Evolutionary conservation across 2,113 vertebrate species (phyloP).

Genomic region (Embiotoca jacksoni): DNA sequence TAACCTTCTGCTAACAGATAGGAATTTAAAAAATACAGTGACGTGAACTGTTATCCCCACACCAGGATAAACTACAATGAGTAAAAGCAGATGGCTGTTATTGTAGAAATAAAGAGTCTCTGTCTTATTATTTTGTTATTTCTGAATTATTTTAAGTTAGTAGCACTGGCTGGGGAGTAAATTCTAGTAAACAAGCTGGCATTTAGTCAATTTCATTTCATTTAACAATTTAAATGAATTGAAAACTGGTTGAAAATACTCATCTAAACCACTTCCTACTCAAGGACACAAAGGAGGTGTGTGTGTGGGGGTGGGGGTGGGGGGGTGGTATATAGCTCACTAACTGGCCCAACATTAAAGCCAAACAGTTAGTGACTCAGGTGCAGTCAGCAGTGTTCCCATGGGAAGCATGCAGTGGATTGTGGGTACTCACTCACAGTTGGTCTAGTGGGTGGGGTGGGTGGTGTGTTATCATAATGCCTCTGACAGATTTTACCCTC

Average conservation of each 20-base stretch:
- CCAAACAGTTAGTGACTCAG: conserved; percentile 39
- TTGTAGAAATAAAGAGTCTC: no score
- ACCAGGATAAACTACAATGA: background rate
- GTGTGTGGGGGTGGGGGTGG: no score
- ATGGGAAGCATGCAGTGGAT: conserved; percentile 40
- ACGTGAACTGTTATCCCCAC: background rate
- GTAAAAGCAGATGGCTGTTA: background rate
- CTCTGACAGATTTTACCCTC: background rate
- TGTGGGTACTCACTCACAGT: conserved; percentile 58
- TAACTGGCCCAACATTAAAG: conserved; percentile 29
- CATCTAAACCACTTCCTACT: background rate
- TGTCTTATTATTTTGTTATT: no score
- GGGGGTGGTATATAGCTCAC: background rate
- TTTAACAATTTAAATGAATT: no score
- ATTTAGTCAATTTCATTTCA: no score
- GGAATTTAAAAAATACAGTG: background rate
- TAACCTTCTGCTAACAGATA: background rate
- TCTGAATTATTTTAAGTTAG: no score
- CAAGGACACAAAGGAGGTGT: no score
- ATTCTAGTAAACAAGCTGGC: no score
- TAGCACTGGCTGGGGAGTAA: no score
- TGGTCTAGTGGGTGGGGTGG: conserved; percentile 25
- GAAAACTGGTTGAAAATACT: background rate
- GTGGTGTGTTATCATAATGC: conserved; percentile 15
- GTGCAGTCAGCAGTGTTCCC: conserved; percentile 53